phyloP scores from a whole-genome alignment of 53 echinoderm and acorn worm species.

The Hippasteria phrygiana region DNA sequence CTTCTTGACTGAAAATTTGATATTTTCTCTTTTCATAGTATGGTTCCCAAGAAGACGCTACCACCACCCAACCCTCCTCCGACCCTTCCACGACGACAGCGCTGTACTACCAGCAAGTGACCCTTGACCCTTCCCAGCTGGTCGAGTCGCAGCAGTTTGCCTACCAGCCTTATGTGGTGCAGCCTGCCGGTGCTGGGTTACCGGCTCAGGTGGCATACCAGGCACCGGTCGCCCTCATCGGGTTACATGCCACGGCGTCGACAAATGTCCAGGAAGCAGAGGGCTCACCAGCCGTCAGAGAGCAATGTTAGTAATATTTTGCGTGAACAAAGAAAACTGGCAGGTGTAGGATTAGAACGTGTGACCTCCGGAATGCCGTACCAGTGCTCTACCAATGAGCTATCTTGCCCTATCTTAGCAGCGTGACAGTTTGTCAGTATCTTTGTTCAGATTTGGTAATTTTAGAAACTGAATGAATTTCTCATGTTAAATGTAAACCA shows the following conservation, averaged over 20 bases:
- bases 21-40: slow-evolving; percentile 8
- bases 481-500: too few species aligned
- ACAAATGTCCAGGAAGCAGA: slow-evolving; percentile 19
- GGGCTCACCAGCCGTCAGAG: slow-evolving; percentile 28
- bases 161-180: slow-evolving; percentile 40
- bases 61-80: slow-evolving; percentile 19
- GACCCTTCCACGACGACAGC: not conserved
- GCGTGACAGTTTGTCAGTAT: too few species aligned
- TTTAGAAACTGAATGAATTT: too few species aligned
- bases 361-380: too few species aligned
- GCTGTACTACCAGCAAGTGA: slow-evolving; percentile 64
- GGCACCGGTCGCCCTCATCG: not conserved
- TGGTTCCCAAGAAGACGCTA: not conserved
- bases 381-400: too few species aligned
- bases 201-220: slow-evolving; percentile 18
- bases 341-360: too few species aligned
- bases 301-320: slow-evolving; percentile 36
- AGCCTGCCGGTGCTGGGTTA: not conserved
- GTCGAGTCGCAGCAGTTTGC: slow-evolving; percentile 17
- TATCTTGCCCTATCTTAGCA: too few species aligned
- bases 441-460: too few species aligned
- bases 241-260: not conserved
- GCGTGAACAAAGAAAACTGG: too few species aligned
- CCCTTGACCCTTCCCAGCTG: slow-evolving; percentile 4
- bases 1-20: too few species aligned